Evolutionary conservation across 2,888 invertebrate species (phyloP), one percentile per base, ranked within the genome.

Genomic region (Drosophila incognita): DNA sequence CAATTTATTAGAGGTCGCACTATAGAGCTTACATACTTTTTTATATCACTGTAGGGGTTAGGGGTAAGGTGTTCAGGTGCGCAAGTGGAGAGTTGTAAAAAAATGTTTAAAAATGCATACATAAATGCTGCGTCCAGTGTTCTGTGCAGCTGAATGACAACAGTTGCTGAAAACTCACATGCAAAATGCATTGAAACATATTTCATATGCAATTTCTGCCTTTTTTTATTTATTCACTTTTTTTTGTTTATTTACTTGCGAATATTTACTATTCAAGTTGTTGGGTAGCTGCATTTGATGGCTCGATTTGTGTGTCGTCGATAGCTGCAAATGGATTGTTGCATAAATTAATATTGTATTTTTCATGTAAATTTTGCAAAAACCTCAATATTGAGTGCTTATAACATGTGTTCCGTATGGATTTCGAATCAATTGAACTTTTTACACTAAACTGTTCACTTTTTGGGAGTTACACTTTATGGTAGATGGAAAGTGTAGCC

Each of bases 341-440:
- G 89, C 76, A 87, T 83, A 84, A 73, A 87, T 89, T 89, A 74
- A 79, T 70, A 79, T 54, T 77, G 53, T 38, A 79, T 48, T 69
- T 69, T 70, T 62, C 67, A 71, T 82, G 81, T 69, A 72, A 74
- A 82, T 74, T 66, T 49, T 78, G n/a, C 42, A 66, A 21, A 56
- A 36, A 33, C 54, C 27, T 29, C 54, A 33, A 58, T 31, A 56
- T 40, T 54, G 61, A 31, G 40, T 24, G n/a, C 52, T 61, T 52
- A 15, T 24, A 46, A 46, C 21, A 46, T 40, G 10, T 42, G 11
- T 61, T 29, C 8, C 40, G n/a, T 48, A 15, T 40, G 36, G 18
- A 13, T n/a, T 24, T 46, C 8, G 11, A 15, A 18, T 42, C 40
- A 1, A 31, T 38, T 15, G 24, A 46, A 49, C 11, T 51, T 21